Evolutionary conservation across 92 coral and sea anemone species (phyloP).

Genomic region (Desmophyllum pertusum): DNA sequence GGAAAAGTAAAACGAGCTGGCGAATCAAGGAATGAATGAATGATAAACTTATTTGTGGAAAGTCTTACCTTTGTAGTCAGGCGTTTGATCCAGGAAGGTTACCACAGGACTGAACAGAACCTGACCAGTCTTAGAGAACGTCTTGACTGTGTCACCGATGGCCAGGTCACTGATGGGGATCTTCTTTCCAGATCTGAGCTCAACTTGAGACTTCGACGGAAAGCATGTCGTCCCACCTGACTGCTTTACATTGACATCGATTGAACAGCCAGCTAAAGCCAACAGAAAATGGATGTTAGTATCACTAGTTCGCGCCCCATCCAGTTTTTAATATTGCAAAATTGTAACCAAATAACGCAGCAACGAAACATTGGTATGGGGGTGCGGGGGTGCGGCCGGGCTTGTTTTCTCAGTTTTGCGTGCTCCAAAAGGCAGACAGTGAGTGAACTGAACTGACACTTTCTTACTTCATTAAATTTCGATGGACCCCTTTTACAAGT

Average conservation of each 20-base stretch:
- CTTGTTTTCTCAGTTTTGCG: not conserved
- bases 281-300: not conserved
- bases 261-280: slow-evolving; percentile 60
- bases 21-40: no score
- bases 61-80: slow-evolving; percentile 31
- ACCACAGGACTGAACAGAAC: slow-evolving; percentile 53
- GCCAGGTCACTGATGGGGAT: slow-evolving; percentile 68
- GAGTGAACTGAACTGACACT: not conserved
- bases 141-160: slow-evolving; percentile 72
- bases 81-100: slow-evolving; percentile 72
- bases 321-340: no score
- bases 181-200: slow-evolving; percentile 67
- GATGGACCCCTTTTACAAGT: not conserved
- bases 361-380: not conserved
- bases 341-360: no score
- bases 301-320: not conserved
- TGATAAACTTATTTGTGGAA: not conserved
- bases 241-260: slow-evolving; percentile 51
- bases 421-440: not conserved
- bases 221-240: slow-evolving; percentile 50
- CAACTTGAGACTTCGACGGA: slow-evolving; percentile 72
- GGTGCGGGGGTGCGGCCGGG: not conserved
- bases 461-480: not conserved
- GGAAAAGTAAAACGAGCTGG: no score
- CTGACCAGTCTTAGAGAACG: slow-evolving; percentile 48